These are phyloP conservation scores for Epiblema foenella DNA, from an alignment of 2,888 invertebrate species.

Conservation along the genomic window DNA sequence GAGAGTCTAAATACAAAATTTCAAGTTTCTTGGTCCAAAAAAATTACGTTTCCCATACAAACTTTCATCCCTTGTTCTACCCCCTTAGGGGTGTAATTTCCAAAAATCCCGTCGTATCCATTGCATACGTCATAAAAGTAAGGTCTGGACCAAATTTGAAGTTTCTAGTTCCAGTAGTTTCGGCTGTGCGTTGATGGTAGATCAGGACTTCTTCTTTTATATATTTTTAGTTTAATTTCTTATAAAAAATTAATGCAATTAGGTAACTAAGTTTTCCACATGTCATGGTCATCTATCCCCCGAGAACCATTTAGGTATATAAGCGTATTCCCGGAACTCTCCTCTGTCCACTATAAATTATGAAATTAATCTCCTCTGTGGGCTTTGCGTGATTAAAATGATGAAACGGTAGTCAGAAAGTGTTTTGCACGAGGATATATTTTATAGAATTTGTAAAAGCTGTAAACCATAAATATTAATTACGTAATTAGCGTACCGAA, in stretches of 20 bases:
- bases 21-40: too few relatives aligned
- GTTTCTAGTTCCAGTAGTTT: too few relatives aligned
- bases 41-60: too few relatives aligned
- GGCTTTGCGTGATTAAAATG: conserved; percentile 39
- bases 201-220: too few relatives aligned
- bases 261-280: conserved; percentile 10
- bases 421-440: conserved; percentile 16
- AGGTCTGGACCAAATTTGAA: too few relatives aligned
- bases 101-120: too few relatives aligned
- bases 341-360: conserved; percentile 40
- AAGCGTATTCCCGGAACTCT: conserved; percentile 26
- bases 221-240: conserved; percentile 3
- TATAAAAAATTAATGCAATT: conserved; percentile 10
- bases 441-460: conserved; percentile 7
- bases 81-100: too few relatives aligned
- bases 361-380: conserved; percentile 40
- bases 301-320: conserved; percentile 28
- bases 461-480: conserved; percentile 2
- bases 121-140: too few relatives aligned
- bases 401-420: conserved; percentile 32
- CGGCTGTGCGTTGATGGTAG: too few relatives aligned
- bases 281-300: conserved; percentile 16
- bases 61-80: too few relatives aligned
- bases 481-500: conserved; percentile 2
- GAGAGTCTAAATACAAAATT: too few relatives aligned